Evolutionary conservation across 2,888 invertebrate genomes (phyloP).

Genomic region (Nymphalis urticae): DNA sequence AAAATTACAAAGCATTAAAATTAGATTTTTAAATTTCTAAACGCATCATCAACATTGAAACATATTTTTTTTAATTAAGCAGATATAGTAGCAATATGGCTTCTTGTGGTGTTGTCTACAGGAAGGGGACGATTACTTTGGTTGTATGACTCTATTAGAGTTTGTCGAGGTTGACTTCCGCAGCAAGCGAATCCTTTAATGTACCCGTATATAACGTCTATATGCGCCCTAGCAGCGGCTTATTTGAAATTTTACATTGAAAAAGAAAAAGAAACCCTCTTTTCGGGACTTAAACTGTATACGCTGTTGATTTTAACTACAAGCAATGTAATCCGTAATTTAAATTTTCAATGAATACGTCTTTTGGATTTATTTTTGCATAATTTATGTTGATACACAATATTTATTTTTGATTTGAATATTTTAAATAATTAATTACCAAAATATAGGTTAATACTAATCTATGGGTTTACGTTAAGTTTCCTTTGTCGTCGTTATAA

Average conservation of each 20-base stretch:
- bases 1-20: too few relatives aligned
- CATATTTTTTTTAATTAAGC: not conserved
- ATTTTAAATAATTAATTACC: too few relatives aligned
- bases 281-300: slow-evolving; percentile 6
- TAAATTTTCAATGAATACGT: not conserved
- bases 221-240: slow-evolving; percentile 20
- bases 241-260: slow-evolving; percentile 18
- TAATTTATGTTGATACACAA: not conserved
- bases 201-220: slow-evolving; percentile 28
- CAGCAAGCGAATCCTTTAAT: slow-evolving; percentile 37
- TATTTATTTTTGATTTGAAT: too few relatives aligned
- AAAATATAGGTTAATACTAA: too few relatives aligned
- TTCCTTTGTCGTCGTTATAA: too few relatives aligned
- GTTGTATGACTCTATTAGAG: slow-evolving; percentile 40
- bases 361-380: not conserved
- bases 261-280: slow-evolving; percentile 6
- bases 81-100: not conserved
- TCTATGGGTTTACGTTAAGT: too few relatives aligned
- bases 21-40: too few relatives aligned
- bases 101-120: slow-evolving; percentile 24
- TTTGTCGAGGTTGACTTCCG: slow-evolving; percentile 39
- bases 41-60: not conserved
- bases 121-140: slow-evolving; percentile 37
- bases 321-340: not conserved
- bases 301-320: slow-evolving; percentile 4